These are phyloP conservation scores for Odontomyia ornata DNA, from an alignment of 2,888 invertebrate species.

Conservation along the genomic window DNA sequence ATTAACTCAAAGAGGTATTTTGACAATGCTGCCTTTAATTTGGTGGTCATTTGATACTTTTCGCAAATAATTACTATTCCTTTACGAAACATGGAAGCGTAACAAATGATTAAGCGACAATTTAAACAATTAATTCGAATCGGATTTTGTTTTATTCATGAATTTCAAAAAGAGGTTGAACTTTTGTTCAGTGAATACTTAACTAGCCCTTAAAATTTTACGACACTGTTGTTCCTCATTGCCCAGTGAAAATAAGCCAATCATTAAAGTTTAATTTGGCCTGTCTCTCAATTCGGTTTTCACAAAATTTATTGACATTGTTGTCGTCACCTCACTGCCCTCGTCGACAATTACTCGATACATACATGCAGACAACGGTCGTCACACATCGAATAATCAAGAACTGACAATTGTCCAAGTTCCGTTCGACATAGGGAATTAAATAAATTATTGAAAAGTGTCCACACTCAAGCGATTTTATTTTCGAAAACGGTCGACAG, in stretches of 20 bases:
- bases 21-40: no score
- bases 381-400: slow-evolving; percentile 11
- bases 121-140: no score
- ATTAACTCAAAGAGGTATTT: no score
- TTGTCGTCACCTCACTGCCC: no score
- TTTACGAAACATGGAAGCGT: no score
- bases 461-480: not conserved
- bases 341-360: not conserved
- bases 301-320: not conserved
- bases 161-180: no score
- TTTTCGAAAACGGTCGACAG: not conserved
- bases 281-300: not conserved
- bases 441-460: slow-evolving; percentile 14
- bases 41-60: no score
- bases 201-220: no score
- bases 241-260: not conserved
- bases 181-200: no score
- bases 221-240: not conserved
- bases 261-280: slow-evolving; percentile 26
- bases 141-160: no score
- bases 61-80: no score
- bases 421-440: slow-evolving; percentile 6
- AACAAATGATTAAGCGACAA: no score
- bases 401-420: slow-evolving; percentile 1
- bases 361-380: not conserved